A percentile compares a stretch with the other conserved stretches of the same genome.
phyloP scores from a whole-genome alignment of 2,888 invertebrate species.

The Choristoneura rosaceana region DNA sequence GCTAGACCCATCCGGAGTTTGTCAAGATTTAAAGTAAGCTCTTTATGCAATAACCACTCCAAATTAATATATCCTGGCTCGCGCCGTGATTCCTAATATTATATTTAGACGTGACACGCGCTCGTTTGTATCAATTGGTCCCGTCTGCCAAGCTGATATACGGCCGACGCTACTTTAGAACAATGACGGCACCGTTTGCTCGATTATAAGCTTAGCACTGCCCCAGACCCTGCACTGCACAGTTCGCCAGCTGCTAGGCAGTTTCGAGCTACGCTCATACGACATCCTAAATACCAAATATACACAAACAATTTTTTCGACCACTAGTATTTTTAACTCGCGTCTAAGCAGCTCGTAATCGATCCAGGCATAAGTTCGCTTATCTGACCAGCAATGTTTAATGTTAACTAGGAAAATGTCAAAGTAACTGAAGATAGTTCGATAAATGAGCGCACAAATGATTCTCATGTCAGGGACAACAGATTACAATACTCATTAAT shows the following conservation, averaged over 20 bases:
- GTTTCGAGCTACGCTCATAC: background rate
- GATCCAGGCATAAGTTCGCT: constrained; percentile 1
- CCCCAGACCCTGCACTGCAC: constrained; percentile 68
- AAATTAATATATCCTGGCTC: constrained; percentile 86
- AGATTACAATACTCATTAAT: constrained; percentile 78
- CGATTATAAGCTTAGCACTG: constrained; percentile 76
- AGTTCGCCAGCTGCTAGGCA: constrained; percentile 51
- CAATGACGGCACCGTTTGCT: constrained; percentile 84
- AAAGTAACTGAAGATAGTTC: constrained; percentile 55
- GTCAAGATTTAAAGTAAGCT: constrained; percentile 62
- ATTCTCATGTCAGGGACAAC: constrained; percentile 67
- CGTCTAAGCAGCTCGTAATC: constrained; percentile 23
- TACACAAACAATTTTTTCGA: background rate
- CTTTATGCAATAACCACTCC: constrained; percentile 77
- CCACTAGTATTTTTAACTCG: constrained; percentile 5
- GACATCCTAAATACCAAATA: constrained; percentile 46
- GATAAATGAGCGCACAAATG: constrained; percentile 71
- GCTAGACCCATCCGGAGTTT: constrained; percentile 50
- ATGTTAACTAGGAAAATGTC: constrained; percentile 59
- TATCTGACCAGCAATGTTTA: constrained; percentile 38
- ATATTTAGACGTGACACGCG: constrained; percentile 85
- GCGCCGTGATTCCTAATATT: constrained; percentile 86
- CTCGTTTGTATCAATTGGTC: constrained; percentile 85
- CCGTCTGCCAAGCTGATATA: constrained; percentile 83
- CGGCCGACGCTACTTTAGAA: constrained; percentile 84